Evolutionary conservation across 2,113 vertebrate genomes (phyloP).

Genomic region (Atractosteus spatula): DNA sequence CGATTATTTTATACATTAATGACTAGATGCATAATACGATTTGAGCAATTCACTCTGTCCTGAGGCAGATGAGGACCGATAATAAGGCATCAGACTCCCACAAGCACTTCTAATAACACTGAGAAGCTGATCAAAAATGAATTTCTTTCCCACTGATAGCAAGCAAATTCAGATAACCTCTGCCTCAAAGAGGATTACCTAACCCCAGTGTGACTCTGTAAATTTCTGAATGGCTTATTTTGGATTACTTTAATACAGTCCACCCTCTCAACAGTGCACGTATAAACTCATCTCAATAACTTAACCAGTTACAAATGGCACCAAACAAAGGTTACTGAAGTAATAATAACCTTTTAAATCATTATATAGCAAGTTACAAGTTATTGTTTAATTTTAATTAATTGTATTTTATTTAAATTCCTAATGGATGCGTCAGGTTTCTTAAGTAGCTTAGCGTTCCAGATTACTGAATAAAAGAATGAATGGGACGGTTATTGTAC

Average conservation of each 20-base stretch:
- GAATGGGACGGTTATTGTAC: too few species aligned
- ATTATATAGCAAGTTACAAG: too few species aligned
- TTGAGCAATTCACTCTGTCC: constrained; percentile 19
- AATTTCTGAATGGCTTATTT: constrained; percentile 30
- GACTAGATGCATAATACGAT: constrained; percentile 26
- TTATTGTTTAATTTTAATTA: too few species aligned
- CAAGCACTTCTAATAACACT: constrained; percentile 52
- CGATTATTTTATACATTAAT: constrained; percentile 27
- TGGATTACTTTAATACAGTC: constrained; percentile 1
- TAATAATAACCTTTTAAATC: too few species aligned
- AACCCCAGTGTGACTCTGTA: constrained; percentile 27
- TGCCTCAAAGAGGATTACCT: constrained; percentile 46
- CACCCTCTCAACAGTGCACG: too few species aligned
- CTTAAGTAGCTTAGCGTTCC: too few species aligned
- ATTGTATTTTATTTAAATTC: too few species aligned
- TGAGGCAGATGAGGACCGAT: constrained; percentile 14
- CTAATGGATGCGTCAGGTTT: too few species aligned
- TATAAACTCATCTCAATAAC: too few species aligned
- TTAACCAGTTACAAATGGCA: too few species aligned
- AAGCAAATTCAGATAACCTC: constrained; percentile 56
- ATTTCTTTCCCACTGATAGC: constrained; percentile 49
- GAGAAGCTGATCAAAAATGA: constrained; percentile 45
- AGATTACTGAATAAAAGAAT: too few species aligned
- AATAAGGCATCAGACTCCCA: constrained; percentile 36
- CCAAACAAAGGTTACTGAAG: too few species aligned